phyloP scores from a whole-genome alignment of 1,140 invertebrate genomes.

The Spodoptera litura region DNA sequence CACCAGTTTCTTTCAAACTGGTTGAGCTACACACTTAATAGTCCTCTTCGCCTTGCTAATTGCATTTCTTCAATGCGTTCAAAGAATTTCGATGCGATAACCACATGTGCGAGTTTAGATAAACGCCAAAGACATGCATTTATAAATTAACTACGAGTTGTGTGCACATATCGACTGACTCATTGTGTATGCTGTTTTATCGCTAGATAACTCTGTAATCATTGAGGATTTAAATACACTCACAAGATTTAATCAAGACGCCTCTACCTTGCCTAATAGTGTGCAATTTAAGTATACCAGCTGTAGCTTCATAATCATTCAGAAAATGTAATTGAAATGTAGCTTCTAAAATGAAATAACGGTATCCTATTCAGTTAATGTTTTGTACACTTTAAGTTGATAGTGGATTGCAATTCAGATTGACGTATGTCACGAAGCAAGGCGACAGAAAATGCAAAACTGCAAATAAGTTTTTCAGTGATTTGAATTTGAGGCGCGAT shows the following conservation, averaged over 20 bases:
- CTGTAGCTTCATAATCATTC: not conserved
- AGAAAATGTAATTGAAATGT: not conserved
- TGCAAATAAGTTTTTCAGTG: constrained; percentile 55
- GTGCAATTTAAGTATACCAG: not conserved
- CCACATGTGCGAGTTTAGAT: constrained; percentile 32
- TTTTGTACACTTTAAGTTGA: not conserved
- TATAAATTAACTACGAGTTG: constrained; percentile 29
- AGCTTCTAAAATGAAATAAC: constrained; percentile 9
- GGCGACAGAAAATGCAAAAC: constrained; percentile 48
- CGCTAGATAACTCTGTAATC: constrained; percentile 2
- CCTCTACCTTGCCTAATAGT: constrained; percentile 3
- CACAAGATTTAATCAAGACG: not conserved
- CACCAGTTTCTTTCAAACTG: constrained; percentile 72
- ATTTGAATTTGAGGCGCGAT: constrained; percentile 60
- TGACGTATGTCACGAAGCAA: constrained; percentile 45
- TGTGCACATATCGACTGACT: constrained; percentile 18
- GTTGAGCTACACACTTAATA: constrained; percentile 70
- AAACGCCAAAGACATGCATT: constrained; percentile 23
- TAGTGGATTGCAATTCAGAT: constrained; percentile 36
- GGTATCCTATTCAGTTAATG: not conserved
- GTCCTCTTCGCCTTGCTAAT: constrained; percentile 58
- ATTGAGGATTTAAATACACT: constrained; percentile 3
- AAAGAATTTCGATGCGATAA: constrained; percentile 43
- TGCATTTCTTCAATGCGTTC: constrained; percentile 46
- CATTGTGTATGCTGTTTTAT: constrained; percentile 26